Conservation (phyloP, 2,113 vertebrate species). For the Cebus imitator region DNA sequence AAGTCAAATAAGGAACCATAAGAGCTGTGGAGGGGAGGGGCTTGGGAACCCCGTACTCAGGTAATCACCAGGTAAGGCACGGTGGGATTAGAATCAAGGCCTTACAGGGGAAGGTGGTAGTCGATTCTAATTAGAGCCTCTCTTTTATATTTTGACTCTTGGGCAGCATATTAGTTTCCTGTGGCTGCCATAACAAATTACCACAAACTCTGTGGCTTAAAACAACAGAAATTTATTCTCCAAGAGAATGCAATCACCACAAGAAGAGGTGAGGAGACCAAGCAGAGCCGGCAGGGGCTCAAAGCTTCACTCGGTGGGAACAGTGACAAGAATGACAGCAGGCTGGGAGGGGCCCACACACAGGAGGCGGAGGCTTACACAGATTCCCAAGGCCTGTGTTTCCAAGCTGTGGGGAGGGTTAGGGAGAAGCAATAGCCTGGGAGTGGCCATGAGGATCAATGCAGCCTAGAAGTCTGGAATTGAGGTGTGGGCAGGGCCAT, state of each 20-base stretch:
- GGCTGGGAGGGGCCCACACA: accelerated
- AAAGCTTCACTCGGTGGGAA: background rate
- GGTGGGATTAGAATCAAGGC: background rate
- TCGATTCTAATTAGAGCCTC: background rate
- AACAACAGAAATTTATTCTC: background rate
- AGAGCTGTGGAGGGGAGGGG: background rate
- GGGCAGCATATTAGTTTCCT: background rate
- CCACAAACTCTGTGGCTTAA: background rate
- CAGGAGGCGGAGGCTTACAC: no score
- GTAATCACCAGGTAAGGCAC: background rate
- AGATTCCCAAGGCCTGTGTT: background rate
- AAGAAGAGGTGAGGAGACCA: no score
- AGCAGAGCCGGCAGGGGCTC: background rate
- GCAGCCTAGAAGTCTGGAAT: background rate
- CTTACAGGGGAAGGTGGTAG: background rate
- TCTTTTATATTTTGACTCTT: background rate
- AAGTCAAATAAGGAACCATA: background rate
- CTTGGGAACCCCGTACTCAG: background rate
- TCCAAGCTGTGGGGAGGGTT: background rate
- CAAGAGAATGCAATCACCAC: background rate
- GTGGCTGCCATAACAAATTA: background rate
- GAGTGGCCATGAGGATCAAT: background rate
- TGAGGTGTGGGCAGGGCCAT: background rate
- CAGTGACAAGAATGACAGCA: accelerated
- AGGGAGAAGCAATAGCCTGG: background rate